phyloP scores from a whole-genome alignment of 2,113 vertebrate species.

The Synchiropus splendidus region DNA sequence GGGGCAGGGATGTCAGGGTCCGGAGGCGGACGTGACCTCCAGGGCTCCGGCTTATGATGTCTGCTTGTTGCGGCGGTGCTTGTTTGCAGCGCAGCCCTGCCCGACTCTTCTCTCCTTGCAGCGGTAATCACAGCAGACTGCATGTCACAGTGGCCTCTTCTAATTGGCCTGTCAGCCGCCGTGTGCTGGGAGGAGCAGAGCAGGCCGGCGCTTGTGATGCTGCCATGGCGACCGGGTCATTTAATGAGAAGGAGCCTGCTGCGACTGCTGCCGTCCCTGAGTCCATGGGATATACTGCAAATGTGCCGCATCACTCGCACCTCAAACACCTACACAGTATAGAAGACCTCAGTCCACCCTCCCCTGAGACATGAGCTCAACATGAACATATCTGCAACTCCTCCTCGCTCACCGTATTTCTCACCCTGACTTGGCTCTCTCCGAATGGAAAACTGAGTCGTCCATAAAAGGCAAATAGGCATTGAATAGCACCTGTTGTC shows the following conservation, averaged over 20 bases:
- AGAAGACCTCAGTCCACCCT: conserved; percentile 33
- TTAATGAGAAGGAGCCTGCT: conserved; percentile 66
- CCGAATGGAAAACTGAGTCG: too few relatives aligned
- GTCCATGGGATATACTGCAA: conserved; percentile 64
- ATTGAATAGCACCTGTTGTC: too few relatives aligned
- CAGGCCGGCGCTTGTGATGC: conserved; percentile 61
- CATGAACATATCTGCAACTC: neutral
- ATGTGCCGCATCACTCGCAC: conserved; percentile 60
- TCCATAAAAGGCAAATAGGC: too few relatives aligned
- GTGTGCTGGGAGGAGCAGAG: conserved; percentile 24
- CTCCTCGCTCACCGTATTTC: neutral
- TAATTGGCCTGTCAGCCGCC: conserved; percentile 71
- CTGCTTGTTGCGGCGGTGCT: conserved; percentile 30
- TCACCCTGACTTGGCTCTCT: too few relatives aligned
- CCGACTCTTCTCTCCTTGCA: conserved; percentile 36
- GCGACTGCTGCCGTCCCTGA: conserved; percentile 71
- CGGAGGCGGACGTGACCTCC: conserved; percentile 30
- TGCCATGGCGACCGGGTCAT: conserved; percentile 66
- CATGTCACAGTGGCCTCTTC: conserved; percentile 58
- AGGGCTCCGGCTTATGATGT: conserved; percentile 22
- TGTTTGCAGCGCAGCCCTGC: conserved; percentile 25
- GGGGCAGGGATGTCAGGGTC: conserved; percentile 20
- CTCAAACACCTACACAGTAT: conserved; percentile 42
- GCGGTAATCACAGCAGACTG: conserved; percentile 63
- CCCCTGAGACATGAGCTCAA: neutral